Base-by-base conservation (phyloP, 2,113 vertebrate genomes). In the Cygnus buccinator region DNA sequence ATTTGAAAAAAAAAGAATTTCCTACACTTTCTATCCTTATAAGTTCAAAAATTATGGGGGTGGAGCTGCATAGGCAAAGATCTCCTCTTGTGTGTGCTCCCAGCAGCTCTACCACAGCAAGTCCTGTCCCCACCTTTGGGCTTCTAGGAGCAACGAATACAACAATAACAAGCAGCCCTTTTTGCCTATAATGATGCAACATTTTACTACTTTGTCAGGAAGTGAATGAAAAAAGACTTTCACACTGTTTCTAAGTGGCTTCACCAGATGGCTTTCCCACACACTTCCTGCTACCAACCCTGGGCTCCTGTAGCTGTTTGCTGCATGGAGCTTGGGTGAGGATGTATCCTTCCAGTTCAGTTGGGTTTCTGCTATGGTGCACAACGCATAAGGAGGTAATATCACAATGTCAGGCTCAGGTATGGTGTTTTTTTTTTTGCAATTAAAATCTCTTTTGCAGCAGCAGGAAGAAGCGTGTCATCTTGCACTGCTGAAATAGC, bases 241-340 rank as follows among this genome's bases (percentile, higher is more conserved):
- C 70, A 90, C 50, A 18, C 89, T 91, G 79, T 93, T 92, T 86
- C 88, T 68, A 41, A 94, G 90, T 57, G 79, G 61, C 88, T 96
- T 95, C 68, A 80, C 48, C 95, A 97, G 96, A 97, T 97, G 96
- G 96, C 81, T 96, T 96, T 96, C 96, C 96, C 96, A 96, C 96
- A 96, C 96, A 93, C 75, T 96, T 97, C 96, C 96, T 96, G 94
- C 91, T 62, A 65, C 52, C 75, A 65, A 52, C 92, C 88, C 90
- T 80, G 84, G 87, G 85, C 93, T 96, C 41, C 94, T 75, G 80
- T 28, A 94, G 86, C 94, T 92, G 81, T 83, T 95, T 89, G 86
- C 89, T 91, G 50, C 41, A 0, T 82, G 50, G 23, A 79, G 44
- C 54, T 87, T 55, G 58, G 74, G 75, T 1, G 0, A 85, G 93